These are phyloP conservation scores for Hapalemur alaotrensis DNA, from an alignment of 2,797 vertebrate species.

Conservation along the genomic window DNA sequence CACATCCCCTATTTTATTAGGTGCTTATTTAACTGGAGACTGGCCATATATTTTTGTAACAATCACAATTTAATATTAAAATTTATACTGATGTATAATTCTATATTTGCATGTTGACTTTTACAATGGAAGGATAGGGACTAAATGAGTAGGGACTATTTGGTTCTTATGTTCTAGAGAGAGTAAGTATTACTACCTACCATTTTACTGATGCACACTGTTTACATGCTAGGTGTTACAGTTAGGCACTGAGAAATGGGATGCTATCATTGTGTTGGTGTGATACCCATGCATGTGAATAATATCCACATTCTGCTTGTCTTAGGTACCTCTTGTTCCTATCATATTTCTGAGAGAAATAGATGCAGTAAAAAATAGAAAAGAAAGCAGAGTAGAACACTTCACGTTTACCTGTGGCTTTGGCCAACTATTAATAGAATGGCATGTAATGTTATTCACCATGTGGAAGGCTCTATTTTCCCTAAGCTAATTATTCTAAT, in stretches of 20 bases:
- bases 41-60: not conserved
- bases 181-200: not conserved
- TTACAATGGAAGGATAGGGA: not conserved
- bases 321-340: not conserved
- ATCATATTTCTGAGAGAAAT: not conserved
- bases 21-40: not conserved
- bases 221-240: not conserved
- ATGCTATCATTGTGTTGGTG: not conserved
- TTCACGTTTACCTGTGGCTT: not conserved
- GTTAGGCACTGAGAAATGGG: not conserved
- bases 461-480: not conserved
- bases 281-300: not conserved
- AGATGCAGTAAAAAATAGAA: not conserved
- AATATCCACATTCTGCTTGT: not conserved
- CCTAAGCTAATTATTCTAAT: not conserved
- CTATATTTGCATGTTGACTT: not conserved
- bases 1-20: not conserved
- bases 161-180: not conserved
- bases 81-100: not conserved
- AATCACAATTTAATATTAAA: not conserved
- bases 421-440: not conserved
- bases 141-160: not conserved
- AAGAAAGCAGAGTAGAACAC: not conserved
- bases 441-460: accelerated
- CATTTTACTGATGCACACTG: not conserved